Conservation (phyloP, 2,797 vertebrate species). For the Linurgus olivaceus region DNA sequence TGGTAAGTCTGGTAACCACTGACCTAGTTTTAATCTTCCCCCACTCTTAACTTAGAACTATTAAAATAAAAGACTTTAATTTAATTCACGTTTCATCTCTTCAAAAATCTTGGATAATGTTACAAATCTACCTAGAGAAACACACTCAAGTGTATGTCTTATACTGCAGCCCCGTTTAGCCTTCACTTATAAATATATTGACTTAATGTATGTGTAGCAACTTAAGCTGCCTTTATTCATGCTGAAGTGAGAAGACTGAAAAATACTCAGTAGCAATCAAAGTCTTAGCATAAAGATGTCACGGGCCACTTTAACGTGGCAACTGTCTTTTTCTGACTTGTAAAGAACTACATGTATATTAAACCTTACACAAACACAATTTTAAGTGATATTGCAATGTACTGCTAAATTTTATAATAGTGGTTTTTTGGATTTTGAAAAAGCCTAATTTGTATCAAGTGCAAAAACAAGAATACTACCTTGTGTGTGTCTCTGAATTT, state of each 20-base stretch:
- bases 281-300: slow-evolving; percentile 61
- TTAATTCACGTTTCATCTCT: slow-evolving; percentile 68
- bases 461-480: slow-evolving; percentile 89
- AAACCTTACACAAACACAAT: slow-evolving; percentile 72
- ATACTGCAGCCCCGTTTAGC: slow-evolving; percentile 71
- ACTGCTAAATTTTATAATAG: slow-evolving; percentile 70
- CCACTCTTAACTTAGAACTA: slow-evolving; percentile 78
- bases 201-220: slow-evolving; percentile 73
- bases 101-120: slow-evolving; percentile 72
- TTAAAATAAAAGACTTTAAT: slow-evolving; percentile 75
- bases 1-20: slow-evolving; percentile 84
- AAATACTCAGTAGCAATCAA: slow-evolving; percentile 68
- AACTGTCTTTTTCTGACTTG: slow-evolving; percentile 54
- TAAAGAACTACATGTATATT: slow-evolving; percentile 62
- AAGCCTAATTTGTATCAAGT: slow-evolving; percentile 75
- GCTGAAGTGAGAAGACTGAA: slow-evolving; percentile 75
- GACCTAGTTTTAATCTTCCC: slow-evolving; percentile 80
- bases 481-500: slow-evolving; percentile 99
- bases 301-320: slow-evolving; percentile 74
- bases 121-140: slow-evolving; percentile 74
- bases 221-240: slow-evolving; percentile 66
- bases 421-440: slow-evolving; percentile 71
- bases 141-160: slow-evolving; percentile 74
- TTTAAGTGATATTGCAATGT: slow-evolving; percentile 73
- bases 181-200: slow-evolving; percentile 65